phyloP scores from a whole-genome alignment of 2,888 invertebrate species.

The Stenolophus ochropezus region DNA sequence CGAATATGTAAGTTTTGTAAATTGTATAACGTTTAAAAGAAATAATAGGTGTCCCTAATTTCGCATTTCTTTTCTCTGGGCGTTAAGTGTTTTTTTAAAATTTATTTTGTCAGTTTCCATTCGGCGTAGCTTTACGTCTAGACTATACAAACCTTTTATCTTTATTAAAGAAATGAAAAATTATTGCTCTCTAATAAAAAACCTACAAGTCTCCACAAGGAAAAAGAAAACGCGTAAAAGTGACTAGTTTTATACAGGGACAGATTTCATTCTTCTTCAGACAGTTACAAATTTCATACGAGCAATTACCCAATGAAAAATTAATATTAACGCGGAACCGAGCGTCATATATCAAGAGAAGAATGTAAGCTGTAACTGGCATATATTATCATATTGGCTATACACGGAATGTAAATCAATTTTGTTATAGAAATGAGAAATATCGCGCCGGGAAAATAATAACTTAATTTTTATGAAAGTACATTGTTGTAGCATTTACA shows the following conservation, averaged over 20 bases:
- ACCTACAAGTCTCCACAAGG: slow-evolving; percentile 4
- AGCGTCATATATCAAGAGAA: background rate
- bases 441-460: too few species aligned
- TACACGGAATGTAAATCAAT: too few species aligned
- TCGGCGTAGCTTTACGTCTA: slow-evolving; percentile 41
- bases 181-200: slow-evolving; percentile 53
- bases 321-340: background rate
- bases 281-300: background rate
- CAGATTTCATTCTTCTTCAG: slow-evolving; percentile 12
- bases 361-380: too few species aligned
- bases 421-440: too few species aligned
- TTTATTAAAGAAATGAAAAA: slow-evolving; percentile 59
- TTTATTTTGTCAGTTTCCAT: slow-evolving; percentile 54
- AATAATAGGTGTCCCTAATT: too few species aligned
- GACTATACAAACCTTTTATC: slow-evolving; percentile 57
- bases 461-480: too few species aligned
- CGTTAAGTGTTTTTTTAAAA: slow-evolving; percentile 54
- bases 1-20: too few species aligned
- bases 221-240: slow-evolving; percentile 31
- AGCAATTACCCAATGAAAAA: background rate
- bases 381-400: too few species aligned
- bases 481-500: too few species aligned
- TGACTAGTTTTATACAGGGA: background rate
- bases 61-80: slow-evolving; percentile 29
- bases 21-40: too few species aligned